These are phyloP conservation scores for Tangara arthus DNA, from an alignment of 2,797 vertebrate genomes.

Conservation along the genomic window DNA sequence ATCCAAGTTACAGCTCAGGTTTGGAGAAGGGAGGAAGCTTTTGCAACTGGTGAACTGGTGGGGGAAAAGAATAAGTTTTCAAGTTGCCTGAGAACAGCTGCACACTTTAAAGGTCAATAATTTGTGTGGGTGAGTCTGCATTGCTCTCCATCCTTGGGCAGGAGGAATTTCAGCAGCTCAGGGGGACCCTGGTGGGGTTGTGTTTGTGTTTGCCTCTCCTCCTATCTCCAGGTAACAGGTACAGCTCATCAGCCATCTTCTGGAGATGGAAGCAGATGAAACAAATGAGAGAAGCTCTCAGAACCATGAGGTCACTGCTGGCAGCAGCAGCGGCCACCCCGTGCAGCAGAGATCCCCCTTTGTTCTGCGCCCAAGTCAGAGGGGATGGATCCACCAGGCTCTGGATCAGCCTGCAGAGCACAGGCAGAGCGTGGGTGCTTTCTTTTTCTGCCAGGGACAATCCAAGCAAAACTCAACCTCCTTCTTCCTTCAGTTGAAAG, in stretches of 20 bases:
- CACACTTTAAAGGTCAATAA: background rate
- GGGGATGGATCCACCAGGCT: background rate
- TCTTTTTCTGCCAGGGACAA: conserved; percentile 54
- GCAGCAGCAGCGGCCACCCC: background rate
- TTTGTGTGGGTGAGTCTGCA: background rate
- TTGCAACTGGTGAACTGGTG: background rate
- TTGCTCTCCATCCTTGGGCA: background rate
- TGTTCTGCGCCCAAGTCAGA: background rate
- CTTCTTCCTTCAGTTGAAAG: conserved; percentile 44
- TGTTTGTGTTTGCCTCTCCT: background rate
- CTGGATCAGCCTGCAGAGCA: conserved; percentile 28
- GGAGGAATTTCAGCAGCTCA: background rate
- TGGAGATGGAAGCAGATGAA: background rate
- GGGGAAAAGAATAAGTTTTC: background rate
- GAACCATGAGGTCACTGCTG: background rate
- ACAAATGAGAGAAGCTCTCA: background rate
- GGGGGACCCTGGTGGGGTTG: background rate
- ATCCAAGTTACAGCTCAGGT: background rate
- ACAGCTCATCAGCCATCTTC: background rate
- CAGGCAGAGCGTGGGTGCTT: background rate
- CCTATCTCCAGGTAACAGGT: background rate
- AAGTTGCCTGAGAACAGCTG: background rate
- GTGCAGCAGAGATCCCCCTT: background rate
- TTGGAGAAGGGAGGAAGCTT: background rate
- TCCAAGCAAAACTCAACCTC: conserved; percentile 34